Percentiles rank a stretch among this genome's conserved stretches.
These are phyloP conservation scores for Drosophila parvula DNA, from an alignment of 1,140 invertebrate species.

Conservation along the genomic window DNA sequence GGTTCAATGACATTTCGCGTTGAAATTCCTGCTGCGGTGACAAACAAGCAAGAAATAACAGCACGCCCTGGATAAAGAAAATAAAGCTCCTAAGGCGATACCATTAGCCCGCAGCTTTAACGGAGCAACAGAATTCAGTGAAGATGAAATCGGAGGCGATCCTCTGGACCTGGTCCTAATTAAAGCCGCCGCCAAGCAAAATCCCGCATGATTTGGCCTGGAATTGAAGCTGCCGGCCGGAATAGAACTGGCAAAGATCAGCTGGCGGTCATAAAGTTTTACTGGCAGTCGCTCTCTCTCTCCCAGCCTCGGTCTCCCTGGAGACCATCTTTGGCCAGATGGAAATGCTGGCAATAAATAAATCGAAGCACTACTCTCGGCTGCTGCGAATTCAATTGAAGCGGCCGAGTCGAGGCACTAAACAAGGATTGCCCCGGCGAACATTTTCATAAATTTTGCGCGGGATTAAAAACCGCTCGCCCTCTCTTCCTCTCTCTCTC, in stretches of 20 bases:
- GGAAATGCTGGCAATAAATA: slow-evolving; percentile 69
- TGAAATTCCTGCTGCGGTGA: slow-evolving; percentile 59
- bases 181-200: slow-evolving; percentile 23
- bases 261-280: slow-evolving; percentile 71
- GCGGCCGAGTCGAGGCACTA: slow-evolving; percentile 46
- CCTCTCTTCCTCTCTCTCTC: slow-evolving; percentile 24
- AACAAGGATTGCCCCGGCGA: slow-evolving; percentile 42
- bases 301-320: background rate
- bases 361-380: slow-evolving; percentile 52
- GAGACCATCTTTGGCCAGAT: slow-evolving; percentile 68
- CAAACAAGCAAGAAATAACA: slow-evolving; percentile 53
- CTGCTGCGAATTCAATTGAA: slow-evolving; percentile 43
- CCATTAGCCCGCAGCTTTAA: slow-evolving; percentile 59
- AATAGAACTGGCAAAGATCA: slow-evolving; percentile 50
- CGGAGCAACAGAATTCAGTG: slow-evolving; percentile 24
- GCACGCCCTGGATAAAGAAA: slow-evolving; percentile 35
- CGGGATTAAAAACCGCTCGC: slow-evolving; percentile 36
- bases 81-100: slow-evolving; percentile 30
- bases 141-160: slow-evolving; percentile 1
- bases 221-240: slow-evolving; percentile 6
- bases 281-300: slow-evolving; percentile 26
- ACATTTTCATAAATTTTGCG: slow-evolving; percentile 74
- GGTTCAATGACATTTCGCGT: slow-evolving; percentile 71
- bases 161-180: slow-evolving; percentile 32
- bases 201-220: slow-evolving; percentile 51